Conservation (phyloP, 2,888 invertebrate genomes). For the Trissolcus brochymenae region DNA sequence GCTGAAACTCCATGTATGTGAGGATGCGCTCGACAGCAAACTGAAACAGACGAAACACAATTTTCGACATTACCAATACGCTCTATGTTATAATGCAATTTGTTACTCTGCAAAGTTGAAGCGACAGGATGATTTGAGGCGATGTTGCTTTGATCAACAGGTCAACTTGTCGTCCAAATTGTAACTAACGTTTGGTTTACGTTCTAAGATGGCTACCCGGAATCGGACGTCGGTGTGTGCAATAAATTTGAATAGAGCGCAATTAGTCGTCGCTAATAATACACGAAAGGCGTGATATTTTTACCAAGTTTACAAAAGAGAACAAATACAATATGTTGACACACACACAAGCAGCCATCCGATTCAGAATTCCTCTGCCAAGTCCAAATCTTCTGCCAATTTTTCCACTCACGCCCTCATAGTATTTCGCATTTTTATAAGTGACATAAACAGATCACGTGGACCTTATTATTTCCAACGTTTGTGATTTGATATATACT, state of each 20-base stretch:
- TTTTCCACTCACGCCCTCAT: constrained; percentile 21
- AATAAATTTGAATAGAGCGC: constrained; percentile 41
- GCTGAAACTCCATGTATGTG: constrained; percentile 98
- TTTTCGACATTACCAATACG: not conserved
- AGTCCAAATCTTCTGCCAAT: constrained; percentile 43
- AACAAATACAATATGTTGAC: constrained; percentile 54
- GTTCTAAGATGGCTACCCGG: constrained; percentile 14
- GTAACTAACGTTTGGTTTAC: constrained; percentile 8
- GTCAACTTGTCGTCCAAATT: not conserved
- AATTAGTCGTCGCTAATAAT: constrained; percentile 49
- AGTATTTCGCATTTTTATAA: constrained; percentile 36
- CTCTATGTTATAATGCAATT: not conserved
- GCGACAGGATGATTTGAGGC: not conserved
- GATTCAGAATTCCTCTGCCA: constrained; percentile 34
- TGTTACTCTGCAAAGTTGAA: not conserved
- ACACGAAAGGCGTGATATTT: constrained; percentile 38
- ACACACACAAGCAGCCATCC: not conserved
- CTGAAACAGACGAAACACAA: constrained; percentile 79
- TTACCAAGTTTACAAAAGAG: constrained; percentile 34
- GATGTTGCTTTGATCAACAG: not conserved
- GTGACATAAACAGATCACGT: constrained; percentile 3
- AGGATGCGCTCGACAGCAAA: constrained; percentile 91
- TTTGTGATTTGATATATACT: not conserved
- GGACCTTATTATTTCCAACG: not conserved
- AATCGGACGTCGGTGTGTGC: constrained; percentile 15